A percentile compares a stretch with the other conserved stretches of the same genome.
phyloP scores from a whole-genome alignment of 2,113 vertebrate genomes.

The Halcyon senegalensis region DNA sequence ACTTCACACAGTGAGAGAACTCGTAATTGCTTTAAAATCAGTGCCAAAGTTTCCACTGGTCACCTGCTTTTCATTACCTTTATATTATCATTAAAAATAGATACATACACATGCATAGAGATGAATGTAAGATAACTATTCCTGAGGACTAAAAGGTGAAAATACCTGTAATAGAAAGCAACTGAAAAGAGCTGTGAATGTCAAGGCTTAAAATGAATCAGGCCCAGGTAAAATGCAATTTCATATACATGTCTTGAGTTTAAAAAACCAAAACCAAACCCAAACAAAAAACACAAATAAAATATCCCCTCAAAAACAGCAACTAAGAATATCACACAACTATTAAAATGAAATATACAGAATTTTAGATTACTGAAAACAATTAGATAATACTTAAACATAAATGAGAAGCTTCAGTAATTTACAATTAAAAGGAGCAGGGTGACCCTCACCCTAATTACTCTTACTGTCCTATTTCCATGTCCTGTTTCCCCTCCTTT shows the following conservation, averaged over 20 bases:
- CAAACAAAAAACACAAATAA: neutral
- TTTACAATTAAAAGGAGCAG: neutral
- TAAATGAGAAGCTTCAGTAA: neutral
- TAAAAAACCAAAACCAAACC: neutral
- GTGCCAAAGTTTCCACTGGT: neutral
- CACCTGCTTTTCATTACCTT: neutral
- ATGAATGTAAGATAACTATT: neutral
- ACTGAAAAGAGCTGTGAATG: neutral
- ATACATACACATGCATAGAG: neutral
- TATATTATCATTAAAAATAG: neutral
- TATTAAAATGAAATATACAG: neutral
- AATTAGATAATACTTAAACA: neutral
- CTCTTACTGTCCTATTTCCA: neutral
- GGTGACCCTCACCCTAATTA: neutral
- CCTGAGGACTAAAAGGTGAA: neutral
- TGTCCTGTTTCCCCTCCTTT: neutral
- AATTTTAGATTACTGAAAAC: neutral
- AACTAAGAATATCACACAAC: neutral
- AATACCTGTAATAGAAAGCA: neutral
- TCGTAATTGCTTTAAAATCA: neutral
- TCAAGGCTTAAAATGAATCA: neutral
- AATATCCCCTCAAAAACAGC: neutral
- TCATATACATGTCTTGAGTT: neutral
- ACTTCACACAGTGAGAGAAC: neutral
- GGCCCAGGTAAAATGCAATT: neutral